phyloP scores from a whole-genome alignment of 2,113 vertebrate species.

The Microtus pennsylvanicus region DNA sequence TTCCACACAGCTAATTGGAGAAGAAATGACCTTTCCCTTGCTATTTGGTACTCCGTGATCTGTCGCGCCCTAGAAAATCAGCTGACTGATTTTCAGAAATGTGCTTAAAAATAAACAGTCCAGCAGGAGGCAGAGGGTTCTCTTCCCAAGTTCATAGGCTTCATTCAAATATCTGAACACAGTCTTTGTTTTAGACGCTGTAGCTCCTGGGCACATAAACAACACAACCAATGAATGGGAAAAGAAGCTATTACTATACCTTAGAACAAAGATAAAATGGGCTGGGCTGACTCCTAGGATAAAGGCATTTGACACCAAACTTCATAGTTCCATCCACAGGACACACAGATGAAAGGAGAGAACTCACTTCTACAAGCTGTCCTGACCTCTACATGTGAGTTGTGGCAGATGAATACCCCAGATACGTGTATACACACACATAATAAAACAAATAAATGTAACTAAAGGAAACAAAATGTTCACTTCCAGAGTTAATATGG shows the following conservation, averaged over 20 bases:
- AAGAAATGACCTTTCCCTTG: neutral
- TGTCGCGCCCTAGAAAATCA: conserved; percentile 34
- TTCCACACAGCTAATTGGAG: neutral
- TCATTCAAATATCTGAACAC: neutral
- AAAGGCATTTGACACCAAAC: neutral
- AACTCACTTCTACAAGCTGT: neutral
- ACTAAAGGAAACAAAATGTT: neutral
- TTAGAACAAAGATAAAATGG: neutral
- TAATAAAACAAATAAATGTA: neutral
- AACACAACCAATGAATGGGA: neutral
- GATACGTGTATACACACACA: neutral
- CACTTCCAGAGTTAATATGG: conserved; percentile 48
- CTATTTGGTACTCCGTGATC: conserved; percentile 5
- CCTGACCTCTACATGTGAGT: neutral
- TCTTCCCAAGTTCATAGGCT: neutral
- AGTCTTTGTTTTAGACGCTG: neutral
- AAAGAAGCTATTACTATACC: neutral
- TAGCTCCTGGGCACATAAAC: neutral
- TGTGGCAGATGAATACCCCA: neutral
- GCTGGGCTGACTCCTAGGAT: neutral
- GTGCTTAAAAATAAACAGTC: conserved; percentile 6
- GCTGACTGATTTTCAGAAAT: conserved; percentile 8
- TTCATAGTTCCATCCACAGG: neutral
- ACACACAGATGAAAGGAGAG: neutral
- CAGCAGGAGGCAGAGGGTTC: neutral